These are phyloP conservation scores for Achroia grisella DNA, from an alignment of 1,140 invertebrate species.

Conservation along the genomic window DNA sequence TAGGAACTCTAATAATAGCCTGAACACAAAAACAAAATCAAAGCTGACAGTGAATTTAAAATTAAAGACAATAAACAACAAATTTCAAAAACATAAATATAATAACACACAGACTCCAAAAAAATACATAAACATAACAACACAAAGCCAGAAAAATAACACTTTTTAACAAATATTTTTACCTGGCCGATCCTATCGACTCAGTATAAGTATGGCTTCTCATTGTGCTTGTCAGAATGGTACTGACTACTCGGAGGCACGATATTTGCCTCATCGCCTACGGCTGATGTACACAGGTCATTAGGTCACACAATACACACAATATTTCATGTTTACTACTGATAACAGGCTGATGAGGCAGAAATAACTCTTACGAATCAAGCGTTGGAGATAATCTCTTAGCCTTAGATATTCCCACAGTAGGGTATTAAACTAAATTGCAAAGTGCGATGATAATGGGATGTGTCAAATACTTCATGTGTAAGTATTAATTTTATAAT, in stretches of 20 bases:
- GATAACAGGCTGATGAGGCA: neutral
- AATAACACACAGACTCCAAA: conserved; percentile 13
- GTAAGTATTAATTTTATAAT: no score
- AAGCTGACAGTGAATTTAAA: no score
- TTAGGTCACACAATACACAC: conserved; percentile 41
- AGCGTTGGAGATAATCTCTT: no score
- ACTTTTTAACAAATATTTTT: conserved; percentile 24
- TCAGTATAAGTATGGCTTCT: conserved; percentile 67
- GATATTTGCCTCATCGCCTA: conserved; percentile 66
- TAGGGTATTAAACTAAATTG: no score
- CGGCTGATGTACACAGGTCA: conserved; percentile 64
- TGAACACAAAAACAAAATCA: neutral
- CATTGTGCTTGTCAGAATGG: conserved; percentile 58
- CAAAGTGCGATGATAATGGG: no score
- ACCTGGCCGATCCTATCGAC: conserved; percentile 64
- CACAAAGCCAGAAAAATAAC: conserved; percentile 8
- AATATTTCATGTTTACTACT: conserved; percentile 6
- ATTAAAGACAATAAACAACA: neutral
- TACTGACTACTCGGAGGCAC: conserved; percentile 54
- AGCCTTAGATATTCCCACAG: no score
- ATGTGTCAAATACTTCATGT: no score
- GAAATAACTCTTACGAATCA: no score
- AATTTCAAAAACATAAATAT: conserved; percentile 12
- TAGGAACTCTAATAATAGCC: neutral
- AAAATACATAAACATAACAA: conserved; percentile 13